These are phyloP conservation scores for Gopherus evgoodei DNA, from an alignment of 2,113 vertebrate species.

Conservation along the genomic window DNA sequence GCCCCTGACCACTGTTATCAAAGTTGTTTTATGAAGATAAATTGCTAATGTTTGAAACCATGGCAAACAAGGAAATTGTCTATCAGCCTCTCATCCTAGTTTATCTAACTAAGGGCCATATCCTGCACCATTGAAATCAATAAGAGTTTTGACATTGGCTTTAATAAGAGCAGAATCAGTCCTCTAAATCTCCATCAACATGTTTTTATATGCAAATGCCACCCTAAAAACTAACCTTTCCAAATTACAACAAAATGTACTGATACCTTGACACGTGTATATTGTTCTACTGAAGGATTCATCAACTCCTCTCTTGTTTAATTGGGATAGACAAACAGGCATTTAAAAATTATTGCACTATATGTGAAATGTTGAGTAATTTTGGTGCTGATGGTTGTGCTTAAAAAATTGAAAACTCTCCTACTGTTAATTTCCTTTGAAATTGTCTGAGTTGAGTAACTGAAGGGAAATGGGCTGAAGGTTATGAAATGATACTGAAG, in stretches of 20 bases:
- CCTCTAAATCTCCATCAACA: not conserved
- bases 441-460: rapidly evolving
- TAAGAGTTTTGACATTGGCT: not conserved
- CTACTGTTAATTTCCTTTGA: not conserved
- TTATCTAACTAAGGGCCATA: rapidly evolving
- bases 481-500: not conserved
- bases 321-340: not conserved
- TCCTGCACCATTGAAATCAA: not conserved
- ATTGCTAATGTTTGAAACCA: not conserved
- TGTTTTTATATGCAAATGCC: not conserved
- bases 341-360: not conserved
- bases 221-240: constrained; percentile 23
- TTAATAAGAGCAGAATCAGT: not conserved
- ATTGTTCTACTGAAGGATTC: not conserved
- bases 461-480: not conserved
- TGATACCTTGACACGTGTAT: not conserved
- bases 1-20: not conserved
- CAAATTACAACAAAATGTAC: not conserved
- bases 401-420: not conserved
- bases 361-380: not conserved
- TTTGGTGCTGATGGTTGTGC: not conserved
- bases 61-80: not conserved
- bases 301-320: not conserved
- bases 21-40: rapidly evolving
- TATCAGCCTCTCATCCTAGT: not conserved